phyloP scores from a whole-genome alignment of 2,888 invertebrate genomes.

The Hydrotaea cyrtoneurina region DNA sequence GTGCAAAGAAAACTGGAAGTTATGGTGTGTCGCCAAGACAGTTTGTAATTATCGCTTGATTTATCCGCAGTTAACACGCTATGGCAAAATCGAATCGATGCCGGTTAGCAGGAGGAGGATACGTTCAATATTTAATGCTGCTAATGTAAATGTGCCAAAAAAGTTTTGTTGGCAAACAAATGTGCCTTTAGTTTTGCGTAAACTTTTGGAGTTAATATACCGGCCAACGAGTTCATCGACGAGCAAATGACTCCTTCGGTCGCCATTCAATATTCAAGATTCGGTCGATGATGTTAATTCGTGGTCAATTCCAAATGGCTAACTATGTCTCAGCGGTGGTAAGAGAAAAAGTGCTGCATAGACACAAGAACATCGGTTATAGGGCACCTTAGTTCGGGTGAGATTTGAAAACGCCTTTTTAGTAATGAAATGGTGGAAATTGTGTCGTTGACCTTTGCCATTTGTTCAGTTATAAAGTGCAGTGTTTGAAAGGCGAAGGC shows the following conservation, averaged over 20 bases:
- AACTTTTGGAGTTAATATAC: slow-evolving; percentile 18
- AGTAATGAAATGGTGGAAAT: no score
- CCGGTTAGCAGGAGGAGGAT: not conserved
- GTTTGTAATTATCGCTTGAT: slow-evolving; percentile 28
- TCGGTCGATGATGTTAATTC: slow-evolving; percentile 34
- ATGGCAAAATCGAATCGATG: not conserved
- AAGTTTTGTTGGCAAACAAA: not conserved
- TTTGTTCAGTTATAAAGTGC: no score
- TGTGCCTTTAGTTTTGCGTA: not conserved
- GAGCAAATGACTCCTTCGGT: not conserved
- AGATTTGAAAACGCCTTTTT: no score
- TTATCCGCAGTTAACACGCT: slow-evolving; percentile 49
- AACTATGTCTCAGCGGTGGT: slow-evolving; percentile 37
- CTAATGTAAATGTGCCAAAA: not conserved
- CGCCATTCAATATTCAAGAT: not conserved
- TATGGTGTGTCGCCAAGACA: slow-evolving; percentile 23
- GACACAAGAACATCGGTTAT: no score
- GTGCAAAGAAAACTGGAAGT: slow-evolving; percentile 19
- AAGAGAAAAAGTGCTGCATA: slow-evolving; percentile 5
- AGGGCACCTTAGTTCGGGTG: no score
- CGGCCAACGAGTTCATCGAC: not conserved
- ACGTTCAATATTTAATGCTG: not conserved
- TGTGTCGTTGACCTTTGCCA: no score
- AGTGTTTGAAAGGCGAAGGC: no score
- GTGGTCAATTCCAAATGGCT: slow-evolving; percentile 31